phyloP scores from a whole-genome alignment of 2,888 invertebrate genomes.

The Trypoxylon attenuatum region DNA sequence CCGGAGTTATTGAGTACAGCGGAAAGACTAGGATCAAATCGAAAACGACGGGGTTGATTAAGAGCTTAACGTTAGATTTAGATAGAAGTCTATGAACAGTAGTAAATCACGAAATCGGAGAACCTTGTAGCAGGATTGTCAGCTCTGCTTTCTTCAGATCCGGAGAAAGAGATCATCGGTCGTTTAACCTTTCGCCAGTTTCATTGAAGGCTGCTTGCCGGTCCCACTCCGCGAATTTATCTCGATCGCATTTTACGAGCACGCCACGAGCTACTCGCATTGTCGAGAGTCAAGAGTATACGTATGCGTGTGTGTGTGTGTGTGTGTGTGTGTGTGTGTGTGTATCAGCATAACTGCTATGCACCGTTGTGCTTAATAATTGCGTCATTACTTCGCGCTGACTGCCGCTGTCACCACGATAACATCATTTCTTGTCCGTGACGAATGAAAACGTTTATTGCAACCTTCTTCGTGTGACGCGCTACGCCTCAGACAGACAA shows the following conservation, averaged over 20 bases:
- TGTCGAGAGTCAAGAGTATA: too few relatives aligned
- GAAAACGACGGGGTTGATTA: not conserved
- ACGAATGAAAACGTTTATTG: not conserved
- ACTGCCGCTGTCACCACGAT: not conserved
- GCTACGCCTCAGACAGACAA: too few relatives aligned
- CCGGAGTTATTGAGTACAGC: too few relatives aligned
- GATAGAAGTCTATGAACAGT: not conserved
- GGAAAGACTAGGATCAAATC: too few relatives aligned
- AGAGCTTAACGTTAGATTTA: not conserved
- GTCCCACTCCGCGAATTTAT: not conserved
- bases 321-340: too few relatives aligned
- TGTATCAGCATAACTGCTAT: slow-evolving; percentile 12
- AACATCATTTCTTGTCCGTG: not conserved
- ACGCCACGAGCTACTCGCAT: not conserved
- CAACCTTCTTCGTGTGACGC: not conserved
- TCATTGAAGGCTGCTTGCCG: not conserved
- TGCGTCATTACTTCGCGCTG: slow-evolving; percentile 13
- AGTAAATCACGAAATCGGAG: not conserved
- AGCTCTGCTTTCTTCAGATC: slow-evolving; percentile 12
- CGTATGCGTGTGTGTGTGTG: too few relatives aligned
- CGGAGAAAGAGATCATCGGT: slow-evolving; percentile 4
- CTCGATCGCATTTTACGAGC: not conserved
- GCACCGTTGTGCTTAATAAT: slow-evolving; percentile 22
- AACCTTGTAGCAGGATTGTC: slow-evolving; percentile 7
- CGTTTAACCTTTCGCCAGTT: slow-evolving; percentile 8